These are phyloP conservation scores for Drosophila sp. DNA, from an alignment of 1,140 invertebrate species.

Conservation along the genomic window DNA sequence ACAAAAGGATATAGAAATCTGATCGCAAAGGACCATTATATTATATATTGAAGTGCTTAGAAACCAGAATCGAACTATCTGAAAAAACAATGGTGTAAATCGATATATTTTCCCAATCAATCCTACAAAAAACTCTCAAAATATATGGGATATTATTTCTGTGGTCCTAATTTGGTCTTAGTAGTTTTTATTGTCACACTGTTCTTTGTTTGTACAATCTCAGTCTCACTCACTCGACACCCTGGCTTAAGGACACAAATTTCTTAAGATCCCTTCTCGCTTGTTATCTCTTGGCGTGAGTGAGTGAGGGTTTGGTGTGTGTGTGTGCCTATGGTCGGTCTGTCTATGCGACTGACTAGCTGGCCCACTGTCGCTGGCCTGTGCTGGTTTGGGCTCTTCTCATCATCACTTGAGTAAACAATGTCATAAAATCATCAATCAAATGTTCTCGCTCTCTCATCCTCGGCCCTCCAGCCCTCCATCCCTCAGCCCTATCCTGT, in stretches of 20 bases:
- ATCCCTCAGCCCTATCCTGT: not conserved
- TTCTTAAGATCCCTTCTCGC: slow-evolving; percentile 18
- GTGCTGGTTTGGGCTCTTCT: slow-evolving; percentile 30
- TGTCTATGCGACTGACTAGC: slow-evolving; percentile 32
- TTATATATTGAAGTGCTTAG: too few species aligned
- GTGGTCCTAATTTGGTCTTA: not conserved
- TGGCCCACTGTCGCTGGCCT: not conserved
- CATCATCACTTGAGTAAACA: slow-evolving; percentile 80
- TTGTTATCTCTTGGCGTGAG: not conserved
- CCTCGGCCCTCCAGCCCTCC: not conserved
- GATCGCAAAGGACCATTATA: too few species aligned
- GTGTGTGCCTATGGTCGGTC: not conserved
- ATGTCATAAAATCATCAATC: slow-evolving; percentile 82
- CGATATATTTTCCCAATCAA: too few species aligned
- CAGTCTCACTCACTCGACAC: slow-evolving; percentile 25
- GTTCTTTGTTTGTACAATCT: slow-evolving; percentile 24
- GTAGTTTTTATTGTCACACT: not conserved
- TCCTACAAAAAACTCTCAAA: too few species aligned
- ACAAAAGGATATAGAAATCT: too few species aligned
- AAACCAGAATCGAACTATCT: too few species aligned
- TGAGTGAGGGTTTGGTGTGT: not conserved
- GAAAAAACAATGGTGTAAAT: too few species aligned
- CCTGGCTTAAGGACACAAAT: slow-evolving; percentile 24
- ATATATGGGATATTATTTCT: too few species aligned
- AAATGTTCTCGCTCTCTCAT: slow-evolving; percentile 40